Percentiles rank a stretch among this genome's conserved stretches.
These are phyloP conservation scores for Ochropleura plecta DNA, from an alignment of 2,888 invertebrate genomes.

Conservation along the genomic window DNA sequence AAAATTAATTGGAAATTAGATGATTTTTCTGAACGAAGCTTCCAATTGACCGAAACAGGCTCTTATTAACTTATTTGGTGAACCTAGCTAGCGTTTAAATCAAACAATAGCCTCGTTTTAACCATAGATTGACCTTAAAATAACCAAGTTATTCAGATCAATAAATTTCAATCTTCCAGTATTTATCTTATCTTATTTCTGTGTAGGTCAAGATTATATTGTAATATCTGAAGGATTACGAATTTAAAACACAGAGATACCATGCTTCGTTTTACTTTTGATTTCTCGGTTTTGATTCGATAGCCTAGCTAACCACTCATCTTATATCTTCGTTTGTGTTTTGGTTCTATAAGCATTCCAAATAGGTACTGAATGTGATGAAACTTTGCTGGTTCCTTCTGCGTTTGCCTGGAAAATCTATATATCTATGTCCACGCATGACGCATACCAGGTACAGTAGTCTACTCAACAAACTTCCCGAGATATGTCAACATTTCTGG, in stretches of 20 bases:
- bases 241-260: background rate
- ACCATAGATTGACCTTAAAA: background rate
- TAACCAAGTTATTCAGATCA: constrained; percentile 9
- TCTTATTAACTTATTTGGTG: background rate
- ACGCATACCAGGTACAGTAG: background rate
- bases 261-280: background rate
- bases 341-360: background rate
- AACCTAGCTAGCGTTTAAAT: background rate
- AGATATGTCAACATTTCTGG: background rate
- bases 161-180: constrained; percentile 19
- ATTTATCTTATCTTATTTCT: constrained; percentile 35
- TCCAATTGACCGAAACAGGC: background rate
- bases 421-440: background rate
- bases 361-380: background rate
- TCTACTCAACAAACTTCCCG: background rate
- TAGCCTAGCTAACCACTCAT: background rate
- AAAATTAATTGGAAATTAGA: constrained; percentile 3
- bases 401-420: background rate
- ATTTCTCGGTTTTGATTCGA: background rate
- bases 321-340: background rate
- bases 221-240: constrained; percentile 20
- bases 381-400: background rate
- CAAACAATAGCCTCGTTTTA: background rate
- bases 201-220: constrained; percentile 31
- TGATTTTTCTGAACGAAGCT: background rate